phyloP scores from a whole-genome alignment of 2,888 invertebrate species.

The Ichneumoninae sp. region DNA sequence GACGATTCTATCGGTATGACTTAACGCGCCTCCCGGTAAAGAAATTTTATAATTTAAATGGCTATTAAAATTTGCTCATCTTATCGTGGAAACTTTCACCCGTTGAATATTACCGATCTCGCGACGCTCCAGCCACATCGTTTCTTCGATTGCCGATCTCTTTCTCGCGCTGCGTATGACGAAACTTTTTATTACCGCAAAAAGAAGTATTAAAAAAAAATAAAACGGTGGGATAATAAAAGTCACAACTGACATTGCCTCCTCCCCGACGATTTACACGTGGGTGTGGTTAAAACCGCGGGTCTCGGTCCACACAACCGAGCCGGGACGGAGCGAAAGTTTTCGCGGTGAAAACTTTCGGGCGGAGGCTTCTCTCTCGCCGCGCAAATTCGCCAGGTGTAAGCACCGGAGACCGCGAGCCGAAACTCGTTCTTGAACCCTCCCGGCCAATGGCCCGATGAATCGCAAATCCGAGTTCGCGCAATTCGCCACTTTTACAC shows the following conservation, averaged over 20 bases:
- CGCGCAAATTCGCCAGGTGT: slow-evolving; percentile 54
- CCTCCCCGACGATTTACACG: slow-evolving; percentile 28
- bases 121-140: neutral
- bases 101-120: slow-evolving; percentile 6
- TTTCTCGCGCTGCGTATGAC: slow-evolving; percentile 2
- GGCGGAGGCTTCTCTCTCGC: slow-evolving; percentile 23
- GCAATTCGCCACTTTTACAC: slow-evolving; percentile 49
- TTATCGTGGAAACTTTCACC: slow-evolving; percentile 53
- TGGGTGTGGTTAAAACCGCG: slow-evolving; percentile 52
- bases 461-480: slow-evolving; percentile 39
- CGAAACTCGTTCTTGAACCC: slow-evolving; percentile 61
- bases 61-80: slow-evolving; percentile 32
- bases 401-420: slow-evolving; percentile 33
- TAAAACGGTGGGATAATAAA: slow-evolving; percentile 22
- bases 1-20: slow-evolving; percentile 10
- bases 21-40: slow-evolving; percentile 30
- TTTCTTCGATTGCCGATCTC: neutral
- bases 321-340: slow-evolving; percentile 54
- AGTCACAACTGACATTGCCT: slow-evolving; percentile 39
- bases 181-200: slow-evolving; percentile 48
- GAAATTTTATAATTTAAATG: slow-evolving; percentile 6
- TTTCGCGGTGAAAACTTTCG: slow-evolving; percentile 67
- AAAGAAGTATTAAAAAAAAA: slow-evolving; percentile 9
- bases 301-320: slow-evolving; percentile 13
- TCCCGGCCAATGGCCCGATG: slow-evolving; percentile 58